Percentiles rank a stretch among this genome's conserved stretches.
phyloP scores from a whole-genome alignment of 2,113 vertebrate species.

The Raja brachyura region DNA sequence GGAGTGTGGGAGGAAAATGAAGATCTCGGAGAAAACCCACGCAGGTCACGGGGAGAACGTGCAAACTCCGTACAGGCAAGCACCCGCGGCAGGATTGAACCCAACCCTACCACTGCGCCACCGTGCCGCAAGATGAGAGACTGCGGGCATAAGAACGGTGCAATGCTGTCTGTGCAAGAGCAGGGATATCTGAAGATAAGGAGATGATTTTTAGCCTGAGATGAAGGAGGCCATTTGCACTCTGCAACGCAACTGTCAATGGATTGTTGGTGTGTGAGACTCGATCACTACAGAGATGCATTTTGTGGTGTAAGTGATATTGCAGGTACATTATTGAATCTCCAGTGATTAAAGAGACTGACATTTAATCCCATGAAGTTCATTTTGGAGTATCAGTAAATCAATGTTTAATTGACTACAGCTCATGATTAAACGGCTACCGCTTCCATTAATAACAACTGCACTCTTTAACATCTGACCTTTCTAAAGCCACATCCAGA shows the following conservation, averaged over 20 bases:
- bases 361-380: slow-evolving; percentile 46
- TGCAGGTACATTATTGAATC: slow-evolving; percentile 63
- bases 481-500: slow-evolving; percentile 40
- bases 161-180: background rate
- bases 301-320: slow-evolving; percentile 60
- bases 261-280: background rate
- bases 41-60: no score
- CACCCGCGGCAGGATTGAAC: no score
- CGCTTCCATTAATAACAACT: slow-evolving; percentile 41
- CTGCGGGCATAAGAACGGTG: background rate
- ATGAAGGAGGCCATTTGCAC: background rate
- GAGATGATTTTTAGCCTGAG: background rate
- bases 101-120: no score
- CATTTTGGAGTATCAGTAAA: slow-evolving; percentile 40
- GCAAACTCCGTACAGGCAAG: no score
- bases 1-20: no score
- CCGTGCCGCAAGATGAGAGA: background rate
- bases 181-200: background rate
- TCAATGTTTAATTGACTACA: slow-evolving; percentile 45
- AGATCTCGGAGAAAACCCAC: no score
- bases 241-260: background rate
- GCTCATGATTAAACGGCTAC: slow-evolving; percentile 44
- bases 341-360: slow-evolving; percentile 56
- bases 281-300: slow-evolving; percentile 42
- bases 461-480: slow-evolving; percentile 44